phyloP scores from a whole-genome alignment of 1,140 invertebrate species.

The Tyrophagus putrescentiae region DNA sequence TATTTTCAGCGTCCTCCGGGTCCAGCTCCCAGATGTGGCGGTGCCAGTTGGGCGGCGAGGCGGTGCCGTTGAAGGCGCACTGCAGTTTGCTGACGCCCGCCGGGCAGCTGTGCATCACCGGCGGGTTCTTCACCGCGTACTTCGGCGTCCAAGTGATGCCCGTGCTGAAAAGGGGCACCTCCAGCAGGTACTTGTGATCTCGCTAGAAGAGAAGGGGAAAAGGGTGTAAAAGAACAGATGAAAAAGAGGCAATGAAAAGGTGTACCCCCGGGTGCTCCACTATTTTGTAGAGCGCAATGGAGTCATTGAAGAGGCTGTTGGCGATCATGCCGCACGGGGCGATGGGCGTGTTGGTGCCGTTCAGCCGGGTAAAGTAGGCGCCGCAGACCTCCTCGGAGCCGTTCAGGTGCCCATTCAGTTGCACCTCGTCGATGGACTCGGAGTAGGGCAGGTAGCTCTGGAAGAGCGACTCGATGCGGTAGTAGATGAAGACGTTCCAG shows the following conservation, averaged over 20 bases:
- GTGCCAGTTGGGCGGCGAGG: slow-evolving; percentile 53
- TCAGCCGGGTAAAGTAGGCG: slow-evolving; percentile 21
- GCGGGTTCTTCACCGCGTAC: slow-evolving; percentile 55
- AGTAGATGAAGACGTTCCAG: slow-evolving; percentile 89
- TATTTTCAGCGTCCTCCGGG: slow-evolving; percentile 51
- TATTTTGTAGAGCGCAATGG: slow-evolving; percentile 27
- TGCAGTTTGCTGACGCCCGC: neutral
- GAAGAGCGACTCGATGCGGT: slow-evolving; percentile 92
- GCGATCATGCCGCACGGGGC: slow-evolving; percentile 96
- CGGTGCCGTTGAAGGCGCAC: slow-evolving; percentile 26
- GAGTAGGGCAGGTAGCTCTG: slow-evolving; percentile 98
- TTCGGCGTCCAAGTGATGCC: slow-evolving; percentile 94
- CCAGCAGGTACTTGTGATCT: slow-evolving; percentile 26
- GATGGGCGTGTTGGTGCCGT: slow-evolving; percentile 39
- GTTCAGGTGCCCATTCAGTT: slow-evolving; percentile 53
- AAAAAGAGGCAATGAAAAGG: too few species aligned
- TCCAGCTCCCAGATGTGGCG: slow-evolving; percentile 64
- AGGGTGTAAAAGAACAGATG: too few species aligned
- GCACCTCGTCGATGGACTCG: slow-evolving; percentile 88
- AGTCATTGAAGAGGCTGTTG: slow-evolving; percentile 92
- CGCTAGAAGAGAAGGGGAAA: too few species aligned
- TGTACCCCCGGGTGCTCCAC: too few species aligned
- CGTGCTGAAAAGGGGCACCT: slow-evolving; percentile 38
- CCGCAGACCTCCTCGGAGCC: slow-evolving; percentile 34
- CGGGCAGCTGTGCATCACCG: slow-evolving; percentile 22